Base-by-base conservation (phyloP, 2,797 vertebrate species). In the Simalia tracyae region DNA sequence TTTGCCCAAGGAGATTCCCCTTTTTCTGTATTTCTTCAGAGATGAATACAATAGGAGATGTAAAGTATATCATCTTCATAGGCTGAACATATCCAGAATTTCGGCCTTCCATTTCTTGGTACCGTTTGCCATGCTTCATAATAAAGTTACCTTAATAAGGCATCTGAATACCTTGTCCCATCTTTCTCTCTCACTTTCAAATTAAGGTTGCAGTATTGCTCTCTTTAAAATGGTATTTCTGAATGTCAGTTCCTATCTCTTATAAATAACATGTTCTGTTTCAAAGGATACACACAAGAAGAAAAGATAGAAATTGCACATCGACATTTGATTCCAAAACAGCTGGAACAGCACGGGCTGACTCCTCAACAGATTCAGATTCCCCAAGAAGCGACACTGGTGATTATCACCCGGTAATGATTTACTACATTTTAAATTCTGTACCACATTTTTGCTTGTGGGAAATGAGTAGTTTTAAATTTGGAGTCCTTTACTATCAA, bases 251-350 rank as follows among this genome's bases (percentile, higher is more conserved):
- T 76, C 85, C 59, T 76, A 64, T 28, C 26, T 36, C 85, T 22
- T 19, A 19, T 76, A 50, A 91, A 56, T 22, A 1, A 0, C 10
- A 0, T 26, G 0, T 0, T n/a, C 90, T 93, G 54, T 92, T 90
- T 92, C 92, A 4, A 96, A 99, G 99, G 99, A 9, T 99, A 99
- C 95, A 99, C 99, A 0, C 99, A 99, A 94, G 99, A 99, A 94
- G 99, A 99, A 96, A 99, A 99, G 97, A 97, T 99, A 68, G 99
- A 99, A 97, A 99, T 99, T n/a, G 98, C 99, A 57, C 98, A 99
- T 93, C 98, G 99, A 54, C 99, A 99, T 93, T 97, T 99, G 97
- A 99, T 99, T 96, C 98, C 98, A 84, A 99, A 99, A 95, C 99
- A 99, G 92, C 97, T 99, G 96, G 98, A 99, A 57, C 99, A 99